Base-by-base conservation (phyloP, 92 coral and sea anemone genomes). In the Epizoanthus rinbou region DNA sequence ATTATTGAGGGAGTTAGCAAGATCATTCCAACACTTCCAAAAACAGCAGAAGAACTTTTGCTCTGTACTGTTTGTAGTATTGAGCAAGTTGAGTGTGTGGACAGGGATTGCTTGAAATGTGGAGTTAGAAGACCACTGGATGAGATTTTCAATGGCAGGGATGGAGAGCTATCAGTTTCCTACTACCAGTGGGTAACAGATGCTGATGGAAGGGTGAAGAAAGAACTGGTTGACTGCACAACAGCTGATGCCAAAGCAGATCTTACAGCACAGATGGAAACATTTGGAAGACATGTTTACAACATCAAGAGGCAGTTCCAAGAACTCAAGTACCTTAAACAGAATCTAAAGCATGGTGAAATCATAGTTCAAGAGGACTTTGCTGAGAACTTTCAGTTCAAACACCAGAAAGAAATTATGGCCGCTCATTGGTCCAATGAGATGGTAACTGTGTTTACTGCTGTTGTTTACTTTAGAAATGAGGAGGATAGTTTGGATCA, bases 401-500 rank as follows among this genome's bases (percentile, higher is more conserved):
- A 89, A 67, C 90, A 86, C 6, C 90, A 89, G 33, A 64, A 71
- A 24, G 87, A 81, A 63, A 66, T 86, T 22, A 89, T 89, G 92
- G 87, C 87, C 17, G 90, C 92, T 8, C 90, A 86, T 56, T 89
- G 90, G 92, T 78, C 72, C 4, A 86, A 86, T 73, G 90, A 89
- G 13, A 75, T 57, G n/a, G 87, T 82, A 8, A 82, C 87, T 8
- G 14, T 89, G 16, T 89, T 86, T 65, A 83, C 90, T 82, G 93
- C 85, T 19, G 90, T 83, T 39, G 90, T 53, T 1, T 89, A 87
- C 81, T 67, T 71, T 17, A 50, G 8, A 11, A 50, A 50, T 50
- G 78, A 50, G 6, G 13, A 64, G 47, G 83, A 88, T 5, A 82
- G 69, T n/a, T 63, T 81, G 63, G 67, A 87, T 33, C 91, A 87